These are phyloP conservation scores for Neotragus moschatus DNA, from an alignment of 2,113 vertebrate species.

Conservation along the genomic window DNA sequence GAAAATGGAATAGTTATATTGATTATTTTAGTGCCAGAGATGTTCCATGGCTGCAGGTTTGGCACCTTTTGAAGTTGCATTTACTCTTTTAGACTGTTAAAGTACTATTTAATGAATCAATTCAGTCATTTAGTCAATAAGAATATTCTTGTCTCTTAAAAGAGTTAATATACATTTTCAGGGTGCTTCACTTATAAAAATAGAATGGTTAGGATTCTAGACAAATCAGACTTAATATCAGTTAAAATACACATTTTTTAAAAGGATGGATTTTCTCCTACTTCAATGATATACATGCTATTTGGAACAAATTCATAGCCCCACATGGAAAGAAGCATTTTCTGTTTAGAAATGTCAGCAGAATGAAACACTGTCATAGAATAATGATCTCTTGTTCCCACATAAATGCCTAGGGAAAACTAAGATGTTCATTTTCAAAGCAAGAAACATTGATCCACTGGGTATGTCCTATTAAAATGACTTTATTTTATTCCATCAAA, in stretches of 20 bases:
- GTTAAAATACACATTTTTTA: conserved; percentile 25
- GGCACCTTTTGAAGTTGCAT: conserved; percentile 46
- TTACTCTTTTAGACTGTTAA: conserved; percentile 43
- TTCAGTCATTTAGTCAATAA: conserved; percentile 51
- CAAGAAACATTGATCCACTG: conserved; percentile 61
- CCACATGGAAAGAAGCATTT: background rate
- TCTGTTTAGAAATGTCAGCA: conserved; percentile 51
- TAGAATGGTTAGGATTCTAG: background rate
- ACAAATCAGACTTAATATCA: conserved; percentile 24
- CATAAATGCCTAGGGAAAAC: conserved; percentile 60
- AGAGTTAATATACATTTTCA: conserved; percentile 21
- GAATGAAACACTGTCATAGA: conserved; percentile 49
- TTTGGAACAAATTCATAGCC: conserved; percentile 12
- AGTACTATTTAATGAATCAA: conserved; percentile 48
- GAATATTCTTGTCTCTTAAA: background rate
- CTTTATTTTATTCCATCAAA: conserved; percentile 56
- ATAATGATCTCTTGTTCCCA: conserved; percentile 54
- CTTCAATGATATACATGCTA: background rate
- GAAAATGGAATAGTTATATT: background rate
- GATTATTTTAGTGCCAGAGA: conserved; percentile 39
- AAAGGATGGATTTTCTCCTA: background rate
- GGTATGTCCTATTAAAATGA: conserved; percentile 61
- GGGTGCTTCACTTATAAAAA: background rate
- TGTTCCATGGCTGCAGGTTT: background rate
- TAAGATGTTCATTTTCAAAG: conserved; percentile 67